A percentile compares a stretch with the other conserved stretches of the same genome.
phyloP scores from a whole-genome alignment of 2,113 vertebrate genomes.

The Anarrhichthys ocellatus region DNA sequence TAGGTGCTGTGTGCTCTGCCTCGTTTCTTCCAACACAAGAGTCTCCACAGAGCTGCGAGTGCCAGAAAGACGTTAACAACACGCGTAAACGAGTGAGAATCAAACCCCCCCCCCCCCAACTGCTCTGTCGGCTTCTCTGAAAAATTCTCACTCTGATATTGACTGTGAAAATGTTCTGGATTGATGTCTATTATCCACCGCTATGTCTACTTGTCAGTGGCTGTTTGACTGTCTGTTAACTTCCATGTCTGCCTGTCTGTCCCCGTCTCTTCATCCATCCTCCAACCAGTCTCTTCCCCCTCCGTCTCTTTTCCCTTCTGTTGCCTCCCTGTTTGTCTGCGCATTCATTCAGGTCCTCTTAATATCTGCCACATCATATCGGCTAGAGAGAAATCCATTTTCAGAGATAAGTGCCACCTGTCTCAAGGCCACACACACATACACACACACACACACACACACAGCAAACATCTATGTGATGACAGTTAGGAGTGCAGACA shows the following conservation, averaged over 20 bases:
- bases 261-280: slow-evolving; percentile 52
- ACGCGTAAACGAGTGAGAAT: slow-evolving; percentile 33
- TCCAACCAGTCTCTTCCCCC: slow-evolving; percentile 54
- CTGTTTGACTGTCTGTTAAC: slow-evolving; percentile 52
- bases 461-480: slow-evolving; percentile 54
- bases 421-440: slow-evolving; percentile 71
- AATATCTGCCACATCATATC: slow-evolving; percentile 68
- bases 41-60: slow-evolving; percentile 31
- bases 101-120: neutral
- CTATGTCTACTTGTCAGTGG: slow-evolving; percentile 48
- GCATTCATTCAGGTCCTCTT: slow-evolving; percentile 68
- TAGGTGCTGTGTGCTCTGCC: slow-evolving; percentile 31
- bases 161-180: slow-evolving; percentile 47
- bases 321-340: slow-evolving; percentile 60
- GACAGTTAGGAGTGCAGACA: slow-evolving; percentile 51
- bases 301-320: slow-evolving; percentile 53
- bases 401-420: slow-evolving; percentile 58
- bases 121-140: slow-evolving; percentile 2
- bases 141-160: slow-evolving; percentile 29
- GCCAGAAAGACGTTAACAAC: slow-evolving; percentile 40
- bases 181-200: slow-evolving; percentile 41
- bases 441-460: slow-evolving; percentile 46
- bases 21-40: slow-evolving; percentile 56
- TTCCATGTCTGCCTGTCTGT: slow-evolving; percentile 58
- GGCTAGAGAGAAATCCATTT: slow-evolving; percentile 66